Percentiles rank a stretch among this genome's conserved stretches.
phyloP scores from a whole-genome alignment of 1,140 invertebrate genomes.

The Meloidogyne hapla region DNA sequence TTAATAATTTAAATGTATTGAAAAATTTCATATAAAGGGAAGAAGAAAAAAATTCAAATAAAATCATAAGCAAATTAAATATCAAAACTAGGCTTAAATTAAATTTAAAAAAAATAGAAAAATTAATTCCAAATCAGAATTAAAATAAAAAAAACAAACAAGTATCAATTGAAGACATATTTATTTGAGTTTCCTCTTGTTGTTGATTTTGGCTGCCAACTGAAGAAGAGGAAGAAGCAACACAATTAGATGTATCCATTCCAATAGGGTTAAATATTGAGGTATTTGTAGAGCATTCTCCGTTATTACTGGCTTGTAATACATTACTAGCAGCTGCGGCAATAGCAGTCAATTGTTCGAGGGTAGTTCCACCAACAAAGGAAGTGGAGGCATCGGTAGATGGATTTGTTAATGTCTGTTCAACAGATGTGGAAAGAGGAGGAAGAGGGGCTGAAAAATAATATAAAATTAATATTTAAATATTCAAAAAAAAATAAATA shows the following conservation, averaged over 20 bases:
- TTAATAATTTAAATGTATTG: too few species aligned
- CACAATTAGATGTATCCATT: neutral
- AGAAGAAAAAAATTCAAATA: too few species aligned
- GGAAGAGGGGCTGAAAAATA: neutral
- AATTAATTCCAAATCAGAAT: neutral
- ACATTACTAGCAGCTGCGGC: conserved; percentile 1
- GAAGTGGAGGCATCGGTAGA: neutral
- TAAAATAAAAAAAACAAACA: neutral
- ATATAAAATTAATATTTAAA: neutral
- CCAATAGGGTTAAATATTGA: neutral
- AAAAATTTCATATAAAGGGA: too few species aligned
- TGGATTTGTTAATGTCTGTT: neutral
- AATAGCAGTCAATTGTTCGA: neutral
- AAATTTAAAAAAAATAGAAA: neutral
- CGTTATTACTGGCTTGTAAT: neutral
- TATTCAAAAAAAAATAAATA: neutral
- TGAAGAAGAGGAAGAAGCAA: neutral
- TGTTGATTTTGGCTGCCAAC: neutral
- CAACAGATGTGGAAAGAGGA: neutral
- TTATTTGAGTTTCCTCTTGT: neutral
- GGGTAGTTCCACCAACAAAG: neutral
- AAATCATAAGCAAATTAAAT: too few species aligned
- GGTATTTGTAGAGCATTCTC: neutral
- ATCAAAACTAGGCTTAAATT: too few species aligned
- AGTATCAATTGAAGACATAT: neutral